Evolutionary conservation across 2,888 invertebrate species (phyloP), one percentile per base, ranked within the genome.

Genomic region (Caenorhabditis japonica): DNA sequence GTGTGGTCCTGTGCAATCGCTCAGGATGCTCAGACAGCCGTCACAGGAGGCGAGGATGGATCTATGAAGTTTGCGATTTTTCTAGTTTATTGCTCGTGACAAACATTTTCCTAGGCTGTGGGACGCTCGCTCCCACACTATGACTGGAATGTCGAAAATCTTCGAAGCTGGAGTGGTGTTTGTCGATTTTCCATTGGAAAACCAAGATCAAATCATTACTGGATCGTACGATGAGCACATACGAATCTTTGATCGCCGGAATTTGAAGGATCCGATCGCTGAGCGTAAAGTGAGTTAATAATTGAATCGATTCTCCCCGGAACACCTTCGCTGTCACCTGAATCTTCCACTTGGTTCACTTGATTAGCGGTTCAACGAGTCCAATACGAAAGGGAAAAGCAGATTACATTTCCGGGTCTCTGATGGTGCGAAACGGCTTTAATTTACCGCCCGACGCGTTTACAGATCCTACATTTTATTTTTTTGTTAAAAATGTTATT

Each of bases 121-220:
- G 79, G 78, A 79, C 30, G 47, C 53, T 0, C 70, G 76, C 1
- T 56, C 61, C 19, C 43, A 21, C 13, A 66, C 70, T 7, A 36
- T 46, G 17, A 60, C 56, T 15, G 44, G 52, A 4, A 44, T 51
- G 15, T 61, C 49, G 13, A 77, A 73, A 47, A 19, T 66, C 3
- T 79, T 79, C 51, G 73, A 52, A 7, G 79, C 79, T 4, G 79
- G 79, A 12, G 79, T 79, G 36, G 76, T 76, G 36, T 79, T 72
- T 36, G 61, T 69, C 21, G 60, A 68, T 47, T 72, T 72, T 33
- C 60, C 47, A 36, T n/a, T n/a, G n/a, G 36, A 30, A 3, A 43
- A 62, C 15, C 49, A 62, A n/a, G 44, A 76, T 17, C 44, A 55
- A 27, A 41, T 79, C 41, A 17, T 77, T 3, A 79, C 79, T 4